Evolutionary conservation across 2,113 vertebrate genomes (phyloP), one percentile per base, ranked within the genome.

Genomic region (Onychostoma macrolepis): DNA sequence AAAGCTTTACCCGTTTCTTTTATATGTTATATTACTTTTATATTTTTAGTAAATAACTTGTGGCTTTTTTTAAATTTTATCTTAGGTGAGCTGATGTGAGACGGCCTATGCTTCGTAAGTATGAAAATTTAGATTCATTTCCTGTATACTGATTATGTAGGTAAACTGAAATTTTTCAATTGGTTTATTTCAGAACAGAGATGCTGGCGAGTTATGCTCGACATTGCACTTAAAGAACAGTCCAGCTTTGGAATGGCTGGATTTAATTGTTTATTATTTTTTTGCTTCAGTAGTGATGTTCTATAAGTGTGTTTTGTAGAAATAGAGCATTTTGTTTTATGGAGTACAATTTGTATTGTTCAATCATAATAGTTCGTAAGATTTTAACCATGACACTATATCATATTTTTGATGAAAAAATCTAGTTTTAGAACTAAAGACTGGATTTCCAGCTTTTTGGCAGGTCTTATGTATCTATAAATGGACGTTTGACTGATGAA

Each of bases 81-180:
- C 21, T 30, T 74, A 90, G 89, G 89, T 88, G 21, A 58, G 48
- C 71, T 87, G 82, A 88, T 88, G 85, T 90, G 69, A 90, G 41
- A 33, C 4, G 30, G 5, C 9, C 43, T 19, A 7, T 58, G 4
- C n/a, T 24, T 67, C 24, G 86, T 83, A 38, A 84, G 56, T 84
- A 83, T 65, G 12, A 36, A 67, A 33, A 78, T 77, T 17, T 53
- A 7, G 45, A 33, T 58, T 80, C 0, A 65, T 26, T 81, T n/a
- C 63, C 13, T 61, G n/a, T 33, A 65, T 77, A 15, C 17, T 30
- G 12, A 30, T 5, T 71, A 41, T 26, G 38, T 28, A 36, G 45
- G 36, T 26, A 4, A 17, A 38, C 24, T 24, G 6, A 3, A 56
- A 56, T 56, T 81, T 24, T n/a, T 53, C 26, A 26, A 6, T 41